Base-by-base conservation (phyloP, 1,140 invertebrate genomes). In the Propsilocerus akamusi region DNA sequence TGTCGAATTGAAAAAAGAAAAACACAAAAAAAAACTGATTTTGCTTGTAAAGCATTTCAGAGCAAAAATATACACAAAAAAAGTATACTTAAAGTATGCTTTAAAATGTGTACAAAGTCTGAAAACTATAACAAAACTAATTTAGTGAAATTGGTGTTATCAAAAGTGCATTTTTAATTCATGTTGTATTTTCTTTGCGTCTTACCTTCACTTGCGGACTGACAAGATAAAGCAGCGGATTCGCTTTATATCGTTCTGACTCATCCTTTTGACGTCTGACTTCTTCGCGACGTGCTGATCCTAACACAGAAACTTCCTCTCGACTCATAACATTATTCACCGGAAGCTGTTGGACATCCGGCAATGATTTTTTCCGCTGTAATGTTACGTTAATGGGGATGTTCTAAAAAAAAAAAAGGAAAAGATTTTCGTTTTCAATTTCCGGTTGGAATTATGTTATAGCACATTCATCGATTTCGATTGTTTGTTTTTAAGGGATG, bases 121-220 rank as follows among this genome's bases (percentile, higher is more conserved):
- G 22, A 17, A 11, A 48, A 47, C 46, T n/a, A 49, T 10, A 25
- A 46, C 5, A 25, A 34, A 8, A 26, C 34, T 51, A 41, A 12
- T 24, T 47, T 41, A 46, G 41, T 23, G 12, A 24, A 8, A 49
- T n/a, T 6, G 10, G 17, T n/a, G n/a, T n/a, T n/a, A n/a, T n/a
- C n/a, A n/a, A n/a, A n/a, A n/a, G n/a, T n/a, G n/a, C n/a, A n/a
- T n/a, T n/a, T n/a, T n/a, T n/a, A n/a, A n/a, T n/a, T n/a, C n/a
- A n/a, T n/a, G n/a, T n/a, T n/a, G n/a, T n/a, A n/a, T n/a, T n/a
- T n/a, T n/a, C n/a, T n/a, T n/a, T n/a, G n/a, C n/a, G n/a, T n/a
- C 72, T 74, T 73, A 98, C 94, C 86, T 93, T 94, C 57, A 98
- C 84, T 74, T 89, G 82, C 58, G 92, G 91, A 83, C 89, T 93